A percentile compares a stretch with the other conserved stretches of the same genome.
These are phyloP conservation scores for Periplaneta americana DNA, from an alignment of 1,140 invertebrate genomes.

Conservation along the genomic window DNA sequence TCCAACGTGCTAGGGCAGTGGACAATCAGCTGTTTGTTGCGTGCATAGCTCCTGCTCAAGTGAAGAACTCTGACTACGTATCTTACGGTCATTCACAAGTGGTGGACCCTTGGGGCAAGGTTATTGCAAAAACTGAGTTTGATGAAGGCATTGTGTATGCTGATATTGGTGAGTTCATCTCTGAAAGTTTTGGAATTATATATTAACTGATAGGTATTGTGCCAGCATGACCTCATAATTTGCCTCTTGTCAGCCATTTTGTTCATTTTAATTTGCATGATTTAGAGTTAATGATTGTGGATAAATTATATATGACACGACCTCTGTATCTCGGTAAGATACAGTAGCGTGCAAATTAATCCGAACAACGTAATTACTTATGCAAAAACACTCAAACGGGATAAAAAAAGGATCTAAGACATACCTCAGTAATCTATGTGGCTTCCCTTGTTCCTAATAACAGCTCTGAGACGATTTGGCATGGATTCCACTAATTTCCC, in stretches of 20 bases:
- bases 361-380: no score
- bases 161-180: slow-evolving; percentile 58
- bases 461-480: no score
- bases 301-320: not conserved
- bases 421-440: no score
- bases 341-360: no score
- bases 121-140: slow-evolving; percentile 58
- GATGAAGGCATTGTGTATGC: slow-evolving; percentile 64
- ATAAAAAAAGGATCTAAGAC: no score
- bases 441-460: no score
- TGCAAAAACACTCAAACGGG: no score
- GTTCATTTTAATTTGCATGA: slow-evolving; percentile 29
- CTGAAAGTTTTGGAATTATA: not conserved
- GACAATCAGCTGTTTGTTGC: slow-evolving; percentile 83
- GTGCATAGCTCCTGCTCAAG: slow-evolving; percentile 71
- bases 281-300: slow-evolving; percentile 5
- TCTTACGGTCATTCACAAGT: slow-evolving; percentile 86
- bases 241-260: not conserved
- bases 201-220: no score
- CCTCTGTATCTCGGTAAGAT: no score
- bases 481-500: no score
- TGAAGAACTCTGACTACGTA: slow-evolving; percentile 64
- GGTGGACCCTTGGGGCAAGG: slow-evolving; percentile 82
- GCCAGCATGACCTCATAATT: no score
- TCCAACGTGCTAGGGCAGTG: slow-evolving; percentile 71